A percentile compares a stretch with the other conserved stretches of the same genome.
Conservation (phyloP, 2,797 vertebrate species). For the Onychomys torridus region DNA sequence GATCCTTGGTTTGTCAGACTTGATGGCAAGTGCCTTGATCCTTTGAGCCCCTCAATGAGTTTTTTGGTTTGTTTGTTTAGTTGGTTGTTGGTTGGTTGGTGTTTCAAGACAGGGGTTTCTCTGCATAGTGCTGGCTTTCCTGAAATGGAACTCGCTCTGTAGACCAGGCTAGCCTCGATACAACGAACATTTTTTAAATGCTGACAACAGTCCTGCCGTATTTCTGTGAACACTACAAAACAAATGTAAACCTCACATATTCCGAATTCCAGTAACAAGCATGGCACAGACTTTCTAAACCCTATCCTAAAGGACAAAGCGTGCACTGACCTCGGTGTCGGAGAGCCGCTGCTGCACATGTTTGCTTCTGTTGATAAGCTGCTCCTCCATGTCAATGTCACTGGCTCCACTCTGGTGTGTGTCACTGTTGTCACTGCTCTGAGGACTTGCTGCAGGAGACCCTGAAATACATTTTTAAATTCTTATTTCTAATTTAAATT, state of each 20-base stretch:
- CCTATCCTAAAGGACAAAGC: neutral
- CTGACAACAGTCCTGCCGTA: neutral
- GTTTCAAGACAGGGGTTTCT: neutral
- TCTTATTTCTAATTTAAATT: conserved; percentile 69
- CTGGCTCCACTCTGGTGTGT: conserved; percentile 98
- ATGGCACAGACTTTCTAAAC: neutral
- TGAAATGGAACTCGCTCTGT: neutral
- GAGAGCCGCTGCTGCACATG: conserved; percentile 96
- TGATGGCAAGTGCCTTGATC: neutral
- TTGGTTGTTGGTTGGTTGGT: neutral
- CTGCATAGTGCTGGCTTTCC: neutral
- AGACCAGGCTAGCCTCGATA: neutral
- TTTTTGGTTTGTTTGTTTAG: neutral
- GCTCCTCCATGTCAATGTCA: conserved; percentile 99
- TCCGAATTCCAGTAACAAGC: conserved; percentile 28
- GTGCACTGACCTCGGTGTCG: conserved; percentile 94
- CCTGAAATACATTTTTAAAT: conserved; percentile 87
- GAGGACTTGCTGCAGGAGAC: conserved; percentile 96
- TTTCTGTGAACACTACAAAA: conserved; percentile 49
- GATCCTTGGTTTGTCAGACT: neutral
- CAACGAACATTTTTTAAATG: neutral
- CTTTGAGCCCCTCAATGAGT: neutral
- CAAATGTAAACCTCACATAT: conserved; percentile 31
- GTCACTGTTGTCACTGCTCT: conserved; percentile 99
- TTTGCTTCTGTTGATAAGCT: conserved; percentile 95